Base-by-base conservation (phyloP, 2,797 vertebrate genomes). In the Mastacembelus armatus region DNA sequence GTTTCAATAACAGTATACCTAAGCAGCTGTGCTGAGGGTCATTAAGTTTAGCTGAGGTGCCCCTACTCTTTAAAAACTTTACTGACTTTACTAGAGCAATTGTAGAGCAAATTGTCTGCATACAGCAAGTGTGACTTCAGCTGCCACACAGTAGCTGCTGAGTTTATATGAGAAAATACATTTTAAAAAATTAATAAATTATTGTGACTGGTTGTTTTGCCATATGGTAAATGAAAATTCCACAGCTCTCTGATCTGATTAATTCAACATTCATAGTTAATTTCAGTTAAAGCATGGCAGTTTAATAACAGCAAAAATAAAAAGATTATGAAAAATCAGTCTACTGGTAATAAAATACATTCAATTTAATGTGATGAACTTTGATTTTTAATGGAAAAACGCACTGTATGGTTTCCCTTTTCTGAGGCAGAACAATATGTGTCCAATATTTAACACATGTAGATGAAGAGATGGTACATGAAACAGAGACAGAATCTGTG, bases 1-100 rank as follows among this genome's bases (percentile, higher is more conserved):
- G 76, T 72, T 78, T 71, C 79, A 66, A 82, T 81, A 76, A 78
- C 80, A 74, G 71, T 74, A 29, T 36, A 67, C 73, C 79, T 81
- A 70, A 83, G 51, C 54, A 75, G 56, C 47, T 72, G 62, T 65
- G 22, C n/a, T 49, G 49, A 39, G 63, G 26, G 69, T 63, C 42
- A 32, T 52, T 11, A 8, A 16, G 27, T 33, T 27, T 27, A 63
- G 47, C 21, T 27, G 47, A 67, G 54, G 52, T 30, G 49, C 50
- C 51, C 36, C 70, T 5, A 8, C n/a, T 24, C 32, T 19, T 71
- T 14, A 52, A 39, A 61, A 56, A 75, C 40, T 67, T 43, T n/a
- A 45, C 44, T 30, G 49, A 55, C 67, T 64, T 40, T 33, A 12
- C 48, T 24, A 8, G 29, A n/a, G n/a, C n/a, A n/a, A n/a, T n/a